phyloP scores from a whole-genome alignment of 2,113 vertebrate genomes.

The Ceratotherium simum region DNA sequence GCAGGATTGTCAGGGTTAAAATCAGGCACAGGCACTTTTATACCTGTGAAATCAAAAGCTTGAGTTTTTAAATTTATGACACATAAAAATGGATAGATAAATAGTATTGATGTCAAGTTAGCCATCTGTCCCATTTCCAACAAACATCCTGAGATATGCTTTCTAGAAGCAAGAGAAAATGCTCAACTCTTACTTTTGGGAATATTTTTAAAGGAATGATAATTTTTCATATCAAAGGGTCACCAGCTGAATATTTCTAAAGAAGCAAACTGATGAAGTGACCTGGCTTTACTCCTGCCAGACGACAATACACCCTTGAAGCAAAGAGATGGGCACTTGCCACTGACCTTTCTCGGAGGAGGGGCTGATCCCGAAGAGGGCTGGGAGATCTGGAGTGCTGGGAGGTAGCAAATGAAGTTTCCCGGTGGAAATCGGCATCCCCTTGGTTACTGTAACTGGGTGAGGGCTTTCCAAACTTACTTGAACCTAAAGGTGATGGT shows the following conservation, averaged over 20 bases:
- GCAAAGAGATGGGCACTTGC: background rate
- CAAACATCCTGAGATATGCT: background rate
- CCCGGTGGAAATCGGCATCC: background rate
- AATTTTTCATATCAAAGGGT: background rate
- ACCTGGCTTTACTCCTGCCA: background rate
- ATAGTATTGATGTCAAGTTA: background rate
- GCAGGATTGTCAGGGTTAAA: background rate
- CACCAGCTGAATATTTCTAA: background rate
- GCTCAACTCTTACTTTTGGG: background rate
- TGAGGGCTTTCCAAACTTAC: constrained; percentile 14
- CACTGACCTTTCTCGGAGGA: constrained; percentile 77
- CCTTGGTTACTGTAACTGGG: background rate
- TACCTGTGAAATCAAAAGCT: constrained; percentile 30
- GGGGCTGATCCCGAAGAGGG: constrained; percentile 48
- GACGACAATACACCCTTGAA: background rate
- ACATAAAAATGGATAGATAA: constrained; percentile 35
- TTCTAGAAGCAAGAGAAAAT: background rate
- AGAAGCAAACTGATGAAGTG: background rate
- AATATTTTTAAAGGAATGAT: background rate
- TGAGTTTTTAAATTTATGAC: background rate
- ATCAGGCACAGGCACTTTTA: background rate
- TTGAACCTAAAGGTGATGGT: constrained; percentile 59
- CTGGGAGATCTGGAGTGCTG: constrained; percentile 42
- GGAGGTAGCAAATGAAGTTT: constrained; percentile 28
- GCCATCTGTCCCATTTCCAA: background rate